Base-by-base conservation (phyloP, 2,888 invertebrate species). In the Pachycephus smyrnensis region DNA sequence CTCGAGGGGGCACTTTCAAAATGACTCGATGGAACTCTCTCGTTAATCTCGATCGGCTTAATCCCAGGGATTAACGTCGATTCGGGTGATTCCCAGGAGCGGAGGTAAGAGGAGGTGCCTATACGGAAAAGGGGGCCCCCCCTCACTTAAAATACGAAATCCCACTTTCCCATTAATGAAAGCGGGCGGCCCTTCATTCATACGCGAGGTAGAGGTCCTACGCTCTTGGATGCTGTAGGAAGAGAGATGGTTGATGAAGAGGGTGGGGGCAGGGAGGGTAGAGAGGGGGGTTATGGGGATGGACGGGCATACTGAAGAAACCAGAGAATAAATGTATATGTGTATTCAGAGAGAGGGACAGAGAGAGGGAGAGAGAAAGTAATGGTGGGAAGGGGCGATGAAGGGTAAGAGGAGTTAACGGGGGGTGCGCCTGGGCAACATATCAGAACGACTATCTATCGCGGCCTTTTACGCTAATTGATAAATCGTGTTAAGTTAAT, bases 401-500 rank as follows among this genome's bases (percentile, higher is more conserved):
- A 77, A 78, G 75, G 75, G 73, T 73, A 73, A 73, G 82, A 69
- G 74, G 77, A 69, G 77, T 12, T 33, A 69, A 30, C 73, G 31
- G n/a, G 73, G 69, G 76, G 77, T 69, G 80, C 86, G 82, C 85
- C 82, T 84, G 83, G 85, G 84, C 87, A 87, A 88, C 89, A 87
- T 89, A 90, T 91, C 90, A 88, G 89, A 87, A 88, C 89, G 89
- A 89, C 90, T 90, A 90, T 91, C 91, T 90, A 90, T 90, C 88
- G 90, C 87, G 88, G 90, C 90, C 91, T 91, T 90, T 91, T 89
- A 91, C 90, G 91, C 90, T 91, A 91, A 91, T 91, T 91, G 91
- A 91, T 91, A 91, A 91, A 91, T 91, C 91, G 91, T 91, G 91
- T 91, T 89, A 87, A 90, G 89, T 89, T 91, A 91, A 91, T 91